Percentiles rank a stretch among this genome's conserved stretches.
Conservation (phyloP, 2,797 vertebrate genomes). For the Sciurus vulgaris region DNA sequence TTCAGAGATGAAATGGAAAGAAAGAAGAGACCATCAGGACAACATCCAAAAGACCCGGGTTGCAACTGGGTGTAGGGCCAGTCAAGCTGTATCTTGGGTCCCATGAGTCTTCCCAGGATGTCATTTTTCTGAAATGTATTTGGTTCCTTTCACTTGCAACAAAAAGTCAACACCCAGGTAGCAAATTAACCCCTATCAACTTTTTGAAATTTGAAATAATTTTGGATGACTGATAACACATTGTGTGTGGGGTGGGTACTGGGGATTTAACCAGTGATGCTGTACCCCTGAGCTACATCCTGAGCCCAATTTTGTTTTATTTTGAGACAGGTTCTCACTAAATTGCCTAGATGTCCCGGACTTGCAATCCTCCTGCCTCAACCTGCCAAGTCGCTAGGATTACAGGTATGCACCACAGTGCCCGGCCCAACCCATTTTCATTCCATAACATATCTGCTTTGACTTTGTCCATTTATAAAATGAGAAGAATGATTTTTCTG, state of each 20-base stretch:
- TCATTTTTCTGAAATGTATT: background rate
- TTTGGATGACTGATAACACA: constrained; percentile 2
- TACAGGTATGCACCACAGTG: no score
- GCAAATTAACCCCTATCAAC: background rate
- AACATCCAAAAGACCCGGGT: background rate
- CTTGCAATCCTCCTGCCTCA: no score
- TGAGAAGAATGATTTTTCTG: constrained; percentile 11
- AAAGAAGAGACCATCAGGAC: background rate
- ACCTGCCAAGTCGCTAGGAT: no score
- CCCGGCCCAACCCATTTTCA: background rate
- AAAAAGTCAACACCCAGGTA: background rate
- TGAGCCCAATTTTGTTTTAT: no score
- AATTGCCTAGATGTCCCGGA: no score
- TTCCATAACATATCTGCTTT: constrained; percentile 29
- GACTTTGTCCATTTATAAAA: constrained; percentile 37
- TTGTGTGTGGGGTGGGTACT: background rate
- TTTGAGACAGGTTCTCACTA: no score
- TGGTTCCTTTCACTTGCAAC: background rate
- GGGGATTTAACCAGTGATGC: no score
- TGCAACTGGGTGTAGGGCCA: background rate
- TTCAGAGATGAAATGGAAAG: background rate
- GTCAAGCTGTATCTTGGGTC: background rate
- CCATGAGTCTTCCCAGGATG: background rate
- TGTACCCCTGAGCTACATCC: no score
- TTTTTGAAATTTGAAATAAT: background rate